Evolutionary conservation across 2,888 invertebrate species (phyloP), one percentile per base, ranked within the genome.

Genomic region (Hirudinaria manillensis): DNA sequence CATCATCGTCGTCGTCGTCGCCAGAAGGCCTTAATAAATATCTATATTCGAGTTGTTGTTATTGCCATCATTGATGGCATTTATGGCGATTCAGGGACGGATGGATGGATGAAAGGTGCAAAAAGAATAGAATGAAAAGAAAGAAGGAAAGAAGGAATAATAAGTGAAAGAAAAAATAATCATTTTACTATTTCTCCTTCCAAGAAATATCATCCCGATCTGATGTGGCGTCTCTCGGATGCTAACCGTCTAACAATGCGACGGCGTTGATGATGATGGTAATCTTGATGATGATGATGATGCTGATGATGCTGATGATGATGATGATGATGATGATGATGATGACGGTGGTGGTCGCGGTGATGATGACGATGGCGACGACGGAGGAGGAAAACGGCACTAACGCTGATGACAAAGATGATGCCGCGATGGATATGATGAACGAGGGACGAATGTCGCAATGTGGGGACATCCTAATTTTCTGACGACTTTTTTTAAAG

Each of bases 241-340:
- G 45, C 45, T 45, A 45, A 45, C 45, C 45, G 45, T 45, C 45
- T 2, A 45, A 45, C 45, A 45, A 45, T 45, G 45, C 10, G 70
- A 45, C 34, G 71, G 45, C 45, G 71, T 45, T 71, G 71, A 71
- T 71, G 51, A 71, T 71, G 36, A 75, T 75, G 70, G 70, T 70
- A 36, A 75, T 56, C 34, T 53, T 61, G 51, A 75, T 38, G 70
- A 55, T 72, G 29, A 61, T 71, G 65, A 75, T 16, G 65, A 71
- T 61, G 65, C 56, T 70, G 70, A 72, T 65, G 76, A 73, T 70
- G 65, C 65, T 51, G 70, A 61, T 72, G 67, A 72, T 72, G 72
- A 76, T 72, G 51, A 66, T 76, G 67, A 76, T 65, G 72, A 65
- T 66, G 67, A 72, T 76, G 66, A 72, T 76, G 72, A 76, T 72